Percentiles rank a stretch among this genome's conserved stretches.
Evolutionary conservation across 2,797 vertebrate species (phyloP).

Genomic region (Pseudomugil gertrudae): DNA sequence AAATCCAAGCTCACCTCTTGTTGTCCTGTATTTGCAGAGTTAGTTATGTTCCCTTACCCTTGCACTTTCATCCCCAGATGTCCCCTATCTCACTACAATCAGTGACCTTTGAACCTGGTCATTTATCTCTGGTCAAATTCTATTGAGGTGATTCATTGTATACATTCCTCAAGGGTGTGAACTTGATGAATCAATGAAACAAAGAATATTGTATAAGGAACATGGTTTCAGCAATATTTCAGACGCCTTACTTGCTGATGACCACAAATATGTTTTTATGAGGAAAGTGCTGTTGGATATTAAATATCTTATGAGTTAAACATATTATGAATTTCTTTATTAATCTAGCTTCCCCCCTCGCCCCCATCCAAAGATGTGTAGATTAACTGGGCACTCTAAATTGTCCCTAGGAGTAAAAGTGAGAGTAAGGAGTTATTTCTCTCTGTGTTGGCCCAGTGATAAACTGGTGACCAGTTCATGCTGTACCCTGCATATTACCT

Average conservation of each 20-base stretch:
- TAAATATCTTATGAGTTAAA: not conserved
- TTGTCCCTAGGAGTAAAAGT: too few species aligned
- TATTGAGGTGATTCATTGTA: slow-evolving; percentile 66
- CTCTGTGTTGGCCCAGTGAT: too few species aligned
- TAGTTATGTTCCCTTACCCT: slow-evolving; percentile 44
- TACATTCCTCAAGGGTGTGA: slow-evolving; percentile 53
- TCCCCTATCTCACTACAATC: slow-evolving; percentile 44
- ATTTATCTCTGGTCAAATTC: slow-evolving; percentile 66
- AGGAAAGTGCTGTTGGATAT: not conserved
- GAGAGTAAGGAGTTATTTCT: too few species aligned
- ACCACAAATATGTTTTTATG: not conserved
- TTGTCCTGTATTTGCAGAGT: slow-evolving; percentile 43
- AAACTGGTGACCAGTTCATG: too few species aligned
- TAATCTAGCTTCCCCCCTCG: too few species aligned
- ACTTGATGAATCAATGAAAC: slow-evolving; percentile 49
- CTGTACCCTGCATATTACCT: too few species aligned
- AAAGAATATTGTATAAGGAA: slow-evolving; percentile 5
- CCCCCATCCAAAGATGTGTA: too few species aligned
- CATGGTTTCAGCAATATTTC: slow-evolving; percentile 9
- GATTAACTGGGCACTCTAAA: too few species aligned
- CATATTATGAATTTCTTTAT: not conserved
- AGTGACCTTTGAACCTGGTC: slow-evolving; percentile 61
- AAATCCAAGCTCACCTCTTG: slow-evolving; percentile 39
- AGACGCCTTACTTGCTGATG: not conserved
- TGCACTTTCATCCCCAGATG: slow-evolving; percentile 51